phyloP scores from a whole-genome alignment of 2,797 vertebrate species.

The Lacerta viridis region DNA sequence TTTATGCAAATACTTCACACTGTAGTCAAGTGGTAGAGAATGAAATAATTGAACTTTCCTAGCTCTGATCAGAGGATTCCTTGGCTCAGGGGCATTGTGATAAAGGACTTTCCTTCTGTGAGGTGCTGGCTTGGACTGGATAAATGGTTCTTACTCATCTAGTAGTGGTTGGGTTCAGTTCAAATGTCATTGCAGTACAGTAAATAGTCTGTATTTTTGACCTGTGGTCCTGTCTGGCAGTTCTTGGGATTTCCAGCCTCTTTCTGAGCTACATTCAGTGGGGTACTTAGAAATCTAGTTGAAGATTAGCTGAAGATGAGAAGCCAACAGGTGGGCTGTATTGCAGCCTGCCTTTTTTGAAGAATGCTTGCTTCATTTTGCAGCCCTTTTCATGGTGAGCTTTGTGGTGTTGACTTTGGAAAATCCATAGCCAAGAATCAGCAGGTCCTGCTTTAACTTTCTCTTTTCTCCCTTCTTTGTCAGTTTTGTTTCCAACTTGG shows the following conservation, averaged over 20 bases:
- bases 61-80: background rate
- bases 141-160: background rate
- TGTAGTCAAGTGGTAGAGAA: slow-evolving; percentile 7
- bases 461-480: background rate
- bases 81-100: slow-evolving; percentile 29
- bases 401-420: background rate
- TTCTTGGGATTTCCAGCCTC: background rate
- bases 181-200: background rate
- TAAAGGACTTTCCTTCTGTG: slow-evolving; percentile 3
- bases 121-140: background rate
- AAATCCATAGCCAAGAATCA: background rate
- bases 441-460: background rate
- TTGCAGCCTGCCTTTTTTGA: background rate
- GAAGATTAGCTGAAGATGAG: background rate
- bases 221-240: background rate
- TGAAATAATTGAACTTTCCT: background rate
- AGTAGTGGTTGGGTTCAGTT: slow-evolving; percentile 13
- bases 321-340: background rate
- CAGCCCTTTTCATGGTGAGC: background rate
- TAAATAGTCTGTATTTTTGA: background rate
- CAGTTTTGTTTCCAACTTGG: background rate
- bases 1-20: slow-evolving; percentile 31
- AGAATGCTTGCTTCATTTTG: slow-evolving; percentile 13
- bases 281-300: background rate
- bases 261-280: background rate